Conservation (phyloP, 1,140 invertebrate species). For the Macrobrachium rosenbergii region DNA sequence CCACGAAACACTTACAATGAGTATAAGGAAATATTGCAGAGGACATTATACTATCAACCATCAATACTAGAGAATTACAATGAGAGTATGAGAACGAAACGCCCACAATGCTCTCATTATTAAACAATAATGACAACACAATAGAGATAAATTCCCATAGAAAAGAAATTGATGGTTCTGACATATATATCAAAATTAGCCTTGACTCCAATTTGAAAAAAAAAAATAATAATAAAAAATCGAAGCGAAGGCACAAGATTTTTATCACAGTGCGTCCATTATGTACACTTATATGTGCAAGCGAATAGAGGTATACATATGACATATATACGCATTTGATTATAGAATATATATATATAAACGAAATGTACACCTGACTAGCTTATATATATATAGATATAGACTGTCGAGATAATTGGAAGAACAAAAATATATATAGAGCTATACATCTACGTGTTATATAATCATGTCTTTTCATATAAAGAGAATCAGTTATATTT, state of each 20-base stretch:
- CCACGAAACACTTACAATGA: too few relatives aligned
- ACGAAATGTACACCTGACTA: background rate
- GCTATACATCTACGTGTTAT: background rate
- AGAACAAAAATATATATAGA: conserved; percentile 13
- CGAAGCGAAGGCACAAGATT: background rate
- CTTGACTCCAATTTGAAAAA: too few relatives aligned
- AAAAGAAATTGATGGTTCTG: too few relatives aligned
- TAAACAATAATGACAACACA: too few relatives aligned
- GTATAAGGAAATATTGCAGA: too few relatives aligned
- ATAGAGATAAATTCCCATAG: too few relatives aligned
- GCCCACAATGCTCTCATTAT: too few relatives aligned
- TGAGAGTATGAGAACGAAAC: too few relatives aligned
- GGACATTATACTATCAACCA: too few relatives aligned
- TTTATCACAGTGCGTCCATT: background rate
- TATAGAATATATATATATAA: background rate
- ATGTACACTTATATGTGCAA: conserved; percentile 1
- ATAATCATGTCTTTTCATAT: background rate
- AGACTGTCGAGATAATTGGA: conserved; percentile 7
- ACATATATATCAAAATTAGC: too few relatives aligned
- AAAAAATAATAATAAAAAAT: background rate
- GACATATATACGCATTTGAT: conserved; percentile 12
- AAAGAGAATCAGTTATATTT: background rate
- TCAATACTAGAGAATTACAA: too few relatives aligned
- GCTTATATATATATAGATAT: conserved; percentile 20
- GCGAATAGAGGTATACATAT: background rate